These are phyloP conservation scores for Epinephelus moara DNA, from an alignment of 2,113 vertebrate species.

Conservation along the genomic window DNA sequence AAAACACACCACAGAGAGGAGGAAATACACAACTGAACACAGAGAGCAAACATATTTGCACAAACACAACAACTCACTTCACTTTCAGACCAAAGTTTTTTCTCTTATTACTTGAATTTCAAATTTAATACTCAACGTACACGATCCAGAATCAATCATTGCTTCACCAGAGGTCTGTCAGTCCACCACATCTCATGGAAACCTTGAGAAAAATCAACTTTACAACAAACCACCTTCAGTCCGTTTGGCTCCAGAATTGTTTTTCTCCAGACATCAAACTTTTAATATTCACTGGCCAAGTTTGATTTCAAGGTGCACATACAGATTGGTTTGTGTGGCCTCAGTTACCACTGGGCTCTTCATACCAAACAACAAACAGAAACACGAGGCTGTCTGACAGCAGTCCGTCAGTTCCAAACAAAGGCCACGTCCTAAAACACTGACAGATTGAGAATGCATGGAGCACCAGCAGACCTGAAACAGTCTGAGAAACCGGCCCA, in stretches of 20 bases:
- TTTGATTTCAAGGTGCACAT: slow-evolving; percentile 85
- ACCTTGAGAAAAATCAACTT: slow-evolving; percentile 7
- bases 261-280: slow-evolving; percentile 46
- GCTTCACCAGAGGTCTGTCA: not conserved
- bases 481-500: slow-evolving; percentile 64
- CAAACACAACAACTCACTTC: not conserved
- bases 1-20: not conserved
- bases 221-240: not conserved
- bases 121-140: not conserved
- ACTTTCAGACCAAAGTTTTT: not conserved
- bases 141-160: not conserved
- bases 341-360: slow-evolving; percentile 53
- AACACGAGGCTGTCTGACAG: slow-evolving; percentile 25
- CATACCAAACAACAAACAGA: slow-evolving; percentile 14
- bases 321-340: slow-evolving; percentile 48
- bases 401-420: slow-evolving; percentile 16
- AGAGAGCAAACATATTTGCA: not conserved
- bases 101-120: not conserved
- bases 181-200: not conserved
- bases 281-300: slow-evolving; percentile 73
- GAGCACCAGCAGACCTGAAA: slow-evolving; percentile 61
- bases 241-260: slow-evolving; percentile 57
- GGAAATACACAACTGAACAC: not conserved
- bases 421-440: slow-evolving; percentile 10
- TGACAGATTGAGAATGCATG: slow-evolving; percentile 61